Base-by-base conservation (phyloP, 2,888 invertebrate genomes). In the Drosophila nr. medialis region DNA sequence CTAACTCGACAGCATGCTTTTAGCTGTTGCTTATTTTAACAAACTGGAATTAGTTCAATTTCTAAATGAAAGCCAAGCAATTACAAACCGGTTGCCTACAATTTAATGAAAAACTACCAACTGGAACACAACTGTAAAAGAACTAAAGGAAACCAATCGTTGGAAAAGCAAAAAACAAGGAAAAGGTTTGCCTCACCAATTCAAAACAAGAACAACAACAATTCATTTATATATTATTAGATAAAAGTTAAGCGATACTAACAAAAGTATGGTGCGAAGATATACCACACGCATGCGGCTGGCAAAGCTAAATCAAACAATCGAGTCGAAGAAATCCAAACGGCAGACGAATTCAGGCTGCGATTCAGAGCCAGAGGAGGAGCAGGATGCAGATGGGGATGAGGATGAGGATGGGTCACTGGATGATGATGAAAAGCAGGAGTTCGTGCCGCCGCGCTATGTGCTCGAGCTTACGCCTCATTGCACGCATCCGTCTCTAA, bases 391-490 rank as follows among this genome's bases (percentile, higher is more conserved):
- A 2, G 34, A 40, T 1, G 50, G 15, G 1, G 42, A 55, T 4
- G 27, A 21, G 15, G 55, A 56, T 6, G 27, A 32, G 15, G 55
- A 56, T 6, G 27, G n/a, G 8, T 7, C 32, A n/a, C 3, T n/a
- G 69, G 32, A 66, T 0, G 18, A 32, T 13, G 38, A 34, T 13
- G 18, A 34, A 0, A 15, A 48, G 4, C n/a, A 15, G 34, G 49
- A n/a, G 18, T 7, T 18, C n/a, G 27, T 2, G 10, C 62, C 40
- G 1, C 15, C 10, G 7, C 64, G 66, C 2, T 8, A n/a, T 10
- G 18, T 63, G 4, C 40, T 89, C 7, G 67, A 68, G 1, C n/a
- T 30, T 27, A 60, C 60, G 6, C 29, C 78, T 7, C 90, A 89
- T n/a, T 59, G 18, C n/a, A 27, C 71, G 1, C 67, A 68, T n/a